Base-by-base conservation (phyloP, 2,888 invertebrate species). In the Drosophila tripunctata region DNA sequence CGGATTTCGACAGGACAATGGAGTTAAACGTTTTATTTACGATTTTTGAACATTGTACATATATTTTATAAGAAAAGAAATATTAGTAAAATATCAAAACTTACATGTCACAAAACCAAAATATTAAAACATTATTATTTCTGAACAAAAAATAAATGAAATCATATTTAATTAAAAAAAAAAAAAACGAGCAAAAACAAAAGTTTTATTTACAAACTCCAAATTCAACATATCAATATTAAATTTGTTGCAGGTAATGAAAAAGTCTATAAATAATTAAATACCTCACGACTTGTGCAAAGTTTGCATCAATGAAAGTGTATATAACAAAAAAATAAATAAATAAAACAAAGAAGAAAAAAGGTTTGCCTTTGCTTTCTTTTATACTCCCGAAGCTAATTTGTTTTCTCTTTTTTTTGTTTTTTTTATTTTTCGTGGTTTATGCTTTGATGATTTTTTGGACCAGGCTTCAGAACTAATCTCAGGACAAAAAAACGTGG, bases 361-460 rank as follows among this genome's bases (percentile, higher is more conserved):
- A 43, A 36, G 30, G 35, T 50, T 14, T 22, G 6, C 10, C 30
- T 57, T 38, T 12, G 36, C 8, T 38, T 38, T 10, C 12, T 17
- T 43, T 43, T 30, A 24, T 44, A 7, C 14, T 12, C 21, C 31
- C 30, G 17, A 51, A 6, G 10, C 21, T 21, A 8, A 10, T 10
- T 27, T 27, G 7, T 27, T 27, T 27, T 10, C 27, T 8, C 10
- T 27, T 1, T 24, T 27, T 27, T 27, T 27, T 27, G 7, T 10
- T 7, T 4, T 24, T 38, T 38, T 10, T 44, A 33, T 24, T 33
- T 27, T 35, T 15, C 19, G 1, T 1, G 35, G 33, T 10, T 24
- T 21, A 15, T 40, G 30, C 21, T 35, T 61, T 62, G 62, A 62
- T 40, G 63, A 44, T 38, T 22, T n/a, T 41, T 40, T 21, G 10